A percentile compares a stretch with the other conserved stretches of the same genome.
These are phyloP conservation scores for Saccopteryx bilineata DNA, from an alignment of 2,113 vertebrate species.

Conservation along the genomic window DNA sequence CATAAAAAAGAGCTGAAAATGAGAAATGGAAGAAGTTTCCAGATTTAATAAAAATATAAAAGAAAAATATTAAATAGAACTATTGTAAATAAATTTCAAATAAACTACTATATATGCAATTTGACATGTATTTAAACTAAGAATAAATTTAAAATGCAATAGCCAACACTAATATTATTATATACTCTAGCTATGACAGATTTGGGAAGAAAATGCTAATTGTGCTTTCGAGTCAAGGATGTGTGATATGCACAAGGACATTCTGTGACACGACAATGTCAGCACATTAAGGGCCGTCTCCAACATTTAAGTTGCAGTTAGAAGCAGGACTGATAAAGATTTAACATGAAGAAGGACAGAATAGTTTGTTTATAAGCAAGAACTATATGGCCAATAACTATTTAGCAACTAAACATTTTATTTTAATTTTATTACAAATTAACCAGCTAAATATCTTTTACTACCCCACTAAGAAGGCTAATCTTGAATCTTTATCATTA, in stretches of 20 bases:
- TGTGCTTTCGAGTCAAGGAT: not conserved
- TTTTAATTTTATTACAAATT: constrained; percentile 63
- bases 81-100: constrained; percentile 42
- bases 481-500: constrained; percentile 76
- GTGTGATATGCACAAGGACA: not conserved
- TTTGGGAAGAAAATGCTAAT: not conserved
- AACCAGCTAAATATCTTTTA: constrained; percentile 40
- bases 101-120: not conserved
- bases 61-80: not conserved
- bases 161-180: constrained; percentile 20
- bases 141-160: constrained; percentile 15
- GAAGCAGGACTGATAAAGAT: not conserved
- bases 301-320: not conserved
- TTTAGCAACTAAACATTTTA: constrained; percentile 50
- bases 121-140: not conserved
- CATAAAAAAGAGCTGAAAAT: not conserved
- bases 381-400: not conserved
- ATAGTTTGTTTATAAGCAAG: not conserved
- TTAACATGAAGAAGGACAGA: not conserved
- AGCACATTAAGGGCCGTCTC: not conserved
- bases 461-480: constrained; percentile 22
- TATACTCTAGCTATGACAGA: not conserved
- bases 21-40: not conserved
- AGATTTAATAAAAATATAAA: constrained; percentile 14
- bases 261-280: not conserved